These are phyloP conservation scores for Drosophila chauvacae DNA, from an alignment of 1,140 invertebrate genomes.

Conservation along the genomic window DNA sequence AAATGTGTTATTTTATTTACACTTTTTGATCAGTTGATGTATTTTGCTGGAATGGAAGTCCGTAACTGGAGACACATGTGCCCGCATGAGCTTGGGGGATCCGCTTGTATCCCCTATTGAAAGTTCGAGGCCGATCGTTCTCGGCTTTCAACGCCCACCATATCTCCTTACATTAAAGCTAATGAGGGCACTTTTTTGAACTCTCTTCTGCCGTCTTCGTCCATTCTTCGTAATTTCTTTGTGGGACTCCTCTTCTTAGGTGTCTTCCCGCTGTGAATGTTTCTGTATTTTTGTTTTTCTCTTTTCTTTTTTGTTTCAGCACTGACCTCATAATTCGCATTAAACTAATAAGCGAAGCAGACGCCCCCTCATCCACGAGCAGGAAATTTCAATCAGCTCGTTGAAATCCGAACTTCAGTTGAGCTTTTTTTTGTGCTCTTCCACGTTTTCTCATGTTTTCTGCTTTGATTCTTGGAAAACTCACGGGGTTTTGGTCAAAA, in stretches of 20 bases:
- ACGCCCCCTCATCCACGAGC: slow-evolving; percentile 42
- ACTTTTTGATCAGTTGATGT: slow-evolving; percentile 17
- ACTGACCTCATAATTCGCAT: slow-evolving; percentile 71
- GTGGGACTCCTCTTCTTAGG: slow-evolving; percentile 4
- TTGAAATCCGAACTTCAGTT: slow-evolving; percentile 44
- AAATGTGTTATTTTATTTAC: slow-evolving; percentile 34
- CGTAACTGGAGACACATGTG: slow-evolving; percentile 52
- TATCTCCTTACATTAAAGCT: slow-evolving; percentile 72
- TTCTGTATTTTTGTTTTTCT: not conserved
- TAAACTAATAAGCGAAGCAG: slow-evolving; percentile 53
- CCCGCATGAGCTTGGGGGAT: slow-evolving; percentile 36
- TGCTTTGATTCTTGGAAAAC: slow-evolving; percentile 29
- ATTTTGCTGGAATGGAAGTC: slow-evolving; percentile 11
- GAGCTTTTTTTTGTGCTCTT: slow-evolving; percentile 11
- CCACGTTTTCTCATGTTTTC: slow-evolving; percentile 13
- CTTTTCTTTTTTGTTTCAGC: slow-evolving; percentile 25
- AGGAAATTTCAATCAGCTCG: slow-evolving; percentile 72
- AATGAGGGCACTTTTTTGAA: slow-evolving; percentile 56
- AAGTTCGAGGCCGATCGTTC: slow-evolving; percentile 27
- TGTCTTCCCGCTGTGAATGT: slow-evolving; percentile 26
- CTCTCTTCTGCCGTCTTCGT: slow-evolving; percentile 22
- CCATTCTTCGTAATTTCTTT: slow-evolving; percentile 11
- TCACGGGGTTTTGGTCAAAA: slow-evolving; percentile 25
- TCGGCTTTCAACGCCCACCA: slow-evolving; percentile 54
- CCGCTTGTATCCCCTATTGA: slow-evolving; percentile 17